Evolutionary conservation across 2,113 vertebrate species (phyloP).

Genomic region (Ammodytes dubius): DNA sequence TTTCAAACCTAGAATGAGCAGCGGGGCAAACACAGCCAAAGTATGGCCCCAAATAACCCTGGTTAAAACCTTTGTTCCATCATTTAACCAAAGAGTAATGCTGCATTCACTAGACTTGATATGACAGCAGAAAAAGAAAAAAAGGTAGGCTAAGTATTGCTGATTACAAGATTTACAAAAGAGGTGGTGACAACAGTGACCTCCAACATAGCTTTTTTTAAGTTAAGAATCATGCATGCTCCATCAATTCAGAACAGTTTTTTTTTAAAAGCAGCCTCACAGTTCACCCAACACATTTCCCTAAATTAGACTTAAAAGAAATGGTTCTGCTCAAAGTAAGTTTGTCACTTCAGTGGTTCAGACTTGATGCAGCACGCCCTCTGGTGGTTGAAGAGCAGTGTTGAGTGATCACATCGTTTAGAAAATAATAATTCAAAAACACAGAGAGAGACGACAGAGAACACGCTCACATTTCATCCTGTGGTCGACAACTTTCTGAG

Average conservation of each 20-base stretch:
- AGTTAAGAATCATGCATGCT: neutral
- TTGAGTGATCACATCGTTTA: accelerated
- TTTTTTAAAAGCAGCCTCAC: neutral
- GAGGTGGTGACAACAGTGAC: neutral
- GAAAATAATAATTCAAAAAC: neutral
- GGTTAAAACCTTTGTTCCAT: neutral
- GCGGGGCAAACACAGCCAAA: neutral
- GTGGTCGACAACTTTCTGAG: slow-evolving; percentile 91
- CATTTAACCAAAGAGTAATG: neutral
- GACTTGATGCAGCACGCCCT: slow-evolving; percentile 53
- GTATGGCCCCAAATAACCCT: neutral
- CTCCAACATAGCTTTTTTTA: too few relatives aligned
- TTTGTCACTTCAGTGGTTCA: neutral
- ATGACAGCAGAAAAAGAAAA: neutral
- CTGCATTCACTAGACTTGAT: neutral
- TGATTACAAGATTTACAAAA: neutral
- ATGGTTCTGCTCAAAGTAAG: neutral
- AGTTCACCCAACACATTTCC: neutral
- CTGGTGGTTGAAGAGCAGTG: slow-evolving; percentile 62
- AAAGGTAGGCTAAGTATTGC: neutral
- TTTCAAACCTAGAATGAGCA: slow-evolving; percentile 57
- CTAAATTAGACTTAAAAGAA: neutral
- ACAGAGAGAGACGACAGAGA: neutral
- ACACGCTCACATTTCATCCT: slow-evolving; percentile 91
- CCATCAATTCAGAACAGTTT: neutral